Evolutionary conservation across 2,797 vertebrate species (phyloP), one percentile per base, ranked within the genome.

Genomic region (Sardinella longiceps): DNA sequence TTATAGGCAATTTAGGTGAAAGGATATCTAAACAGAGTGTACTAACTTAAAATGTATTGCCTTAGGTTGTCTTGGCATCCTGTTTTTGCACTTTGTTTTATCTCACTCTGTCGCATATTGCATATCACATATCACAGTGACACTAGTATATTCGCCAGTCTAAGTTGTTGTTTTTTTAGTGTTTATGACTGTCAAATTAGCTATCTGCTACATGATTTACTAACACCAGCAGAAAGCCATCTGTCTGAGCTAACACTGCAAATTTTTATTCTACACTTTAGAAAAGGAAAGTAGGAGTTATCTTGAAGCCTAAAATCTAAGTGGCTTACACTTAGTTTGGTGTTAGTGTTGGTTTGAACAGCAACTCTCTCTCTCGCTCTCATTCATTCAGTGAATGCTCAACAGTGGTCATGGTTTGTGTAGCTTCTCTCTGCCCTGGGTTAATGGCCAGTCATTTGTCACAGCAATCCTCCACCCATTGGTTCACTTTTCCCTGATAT

Each of bases 381-480:
- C 30, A 39, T 18, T 74, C 70, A 77, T 39, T 43, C 37, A 77
- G 70, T 43, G 37, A 77, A 77, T 77, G 18, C 7, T 77, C 37
- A 77, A 43, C 37, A 23, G 33, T 39, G 39, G 70, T 77, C 70
- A 43, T 77, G 70, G 18, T 33, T 33, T 77, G 18, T 39, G 70
- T 14, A 20, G 37, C 70, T 77, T 77, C 33, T 2, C 70, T 43
- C 23, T 23, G 70, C 70, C 70, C 18, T 7, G 9, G 70, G 70
- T 77, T 77, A 43, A n/a, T 51, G 23, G 58, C 12, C 28, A 48
- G 60, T 63, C 51, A 39, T 60, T 60, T 48, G 56, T 43, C 58
- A 46, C 80, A n/a, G 51, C 84, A 48, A 10, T 48, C n/a, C 48
- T 81, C 45, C 58, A 81, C 12, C 66, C 84, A 85, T 25, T 43